Conservation (phyloP, 1,140 invertebrate genomes). For the Caenorhabditis tropicalis region DNA sequence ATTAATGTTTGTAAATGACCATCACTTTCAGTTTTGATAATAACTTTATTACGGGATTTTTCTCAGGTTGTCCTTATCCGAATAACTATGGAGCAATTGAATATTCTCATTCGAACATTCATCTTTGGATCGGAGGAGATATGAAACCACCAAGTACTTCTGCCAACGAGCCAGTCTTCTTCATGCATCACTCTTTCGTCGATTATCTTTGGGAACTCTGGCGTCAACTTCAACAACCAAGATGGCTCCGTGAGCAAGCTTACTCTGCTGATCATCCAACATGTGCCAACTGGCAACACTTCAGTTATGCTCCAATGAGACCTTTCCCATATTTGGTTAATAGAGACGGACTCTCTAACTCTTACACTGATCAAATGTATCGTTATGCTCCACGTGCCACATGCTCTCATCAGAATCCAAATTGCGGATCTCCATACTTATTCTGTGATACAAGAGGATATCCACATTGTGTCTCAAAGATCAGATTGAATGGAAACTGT, state of each 20-base stretch:
- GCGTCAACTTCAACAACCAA: constrained; percentile 67
- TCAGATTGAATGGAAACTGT: constrained; percentile 68
- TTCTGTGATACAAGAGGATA: constrained; percentile 66
- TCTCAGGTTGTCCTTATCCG: constrained; percentile 64
- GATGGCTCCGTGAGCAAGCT: constrained; percentile 62
- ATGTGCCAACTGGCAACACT: constrained; percentile 69
- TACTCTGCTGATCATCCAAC: constrained; percentile 65
- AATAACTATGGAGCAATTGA: constrained; percentile 68
- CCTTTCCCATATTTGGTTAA: constrained; percentile 66
- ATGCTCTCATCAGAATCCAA: constrained; percentile 57
- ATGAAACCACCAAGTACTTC: constrained; percentile 67
- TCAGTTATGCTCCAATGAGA: constrained; percentile 68
- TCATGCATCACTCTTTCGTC: constrained; percentile 74
- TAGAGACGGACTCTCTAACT: constrained; percentile 68
- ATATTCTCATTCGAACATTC: constrained; percentile 70
- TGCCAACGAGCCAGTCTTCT: constrained; percentile 73
- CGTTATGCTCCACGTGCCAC: constrained; percentile 68
- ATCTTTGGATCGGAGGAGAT: constrained; percentile 71
- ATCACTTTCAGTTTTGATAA: not conserved
- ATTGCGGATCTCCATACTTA: constrained; percentile 65
- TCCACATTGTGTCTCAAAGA: constrained; percentile 72
- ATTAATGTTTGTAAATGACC: constrained; percentile 21
- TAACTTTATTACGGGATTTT: not conserved
- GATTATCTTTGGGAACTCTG: constrained; percentile 73
- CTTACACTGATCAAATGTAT: constrained; percentile 71